These are phyloP conservation scores for Gallinago stenura DNA, from an alignment of 2,797 vertebrate species.

Conservation along the genomic window DNA sequence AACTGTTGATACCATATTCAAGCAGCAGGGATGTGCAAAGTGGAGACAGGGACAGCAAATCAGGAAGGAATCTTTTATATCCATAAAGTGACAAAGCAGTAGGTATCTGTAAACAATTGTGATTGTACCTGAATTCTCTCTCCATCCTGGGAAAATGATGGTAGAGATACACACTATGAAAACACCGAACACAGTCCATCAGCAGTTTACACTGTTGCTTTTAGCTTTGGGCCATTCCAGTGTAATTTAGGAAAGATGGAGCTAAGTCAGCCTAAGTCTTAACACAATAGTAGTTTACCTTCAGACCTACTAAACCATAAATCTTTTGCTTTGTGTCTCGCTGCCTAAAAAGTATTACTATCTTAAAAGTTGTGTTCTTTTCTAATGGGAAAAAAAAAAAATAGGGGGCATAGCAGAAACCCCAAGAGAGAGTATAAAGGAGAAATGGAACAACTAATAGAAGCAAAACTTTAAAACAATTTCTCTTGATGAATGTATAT, in stretches of 20 bases:
- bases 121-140: neutral
- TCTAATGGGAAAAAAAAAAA: neutral
- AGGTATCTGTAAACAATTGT: neutral
- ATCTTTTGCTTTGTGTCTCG: slow-evolving; percentile 14
- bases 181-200: neutral
- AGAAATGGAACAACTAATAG: neutral
- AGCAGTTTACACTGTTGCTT: slow-evolving; percentile 14
- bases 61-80: neutral
- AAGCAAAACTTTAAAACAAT: neutral
- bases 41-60: neutral
- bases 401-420: neutral
- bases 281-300: neutral
- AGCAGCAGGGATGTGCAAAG: neutral
- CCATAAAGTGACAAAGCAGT: neutral
- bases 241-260: neutral
- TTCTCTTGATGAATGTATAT: slow-evolving; percentile 63
- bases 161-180: neutral
- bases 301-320: slow-evolving; percentile 14
- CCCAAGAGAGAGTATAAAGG: neutral
- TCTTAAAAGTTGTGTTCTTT: neutral
- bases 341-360: neutral
- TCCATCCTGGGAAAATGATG: neutral
- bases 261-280: neutral
- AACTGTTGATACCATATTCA: slow-evolving; percentile 29
- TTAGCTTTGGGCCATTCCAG: neutral